Conservation (phyloP, 2,888 invertebrate species). For the Coelinius sp. region DNA sequence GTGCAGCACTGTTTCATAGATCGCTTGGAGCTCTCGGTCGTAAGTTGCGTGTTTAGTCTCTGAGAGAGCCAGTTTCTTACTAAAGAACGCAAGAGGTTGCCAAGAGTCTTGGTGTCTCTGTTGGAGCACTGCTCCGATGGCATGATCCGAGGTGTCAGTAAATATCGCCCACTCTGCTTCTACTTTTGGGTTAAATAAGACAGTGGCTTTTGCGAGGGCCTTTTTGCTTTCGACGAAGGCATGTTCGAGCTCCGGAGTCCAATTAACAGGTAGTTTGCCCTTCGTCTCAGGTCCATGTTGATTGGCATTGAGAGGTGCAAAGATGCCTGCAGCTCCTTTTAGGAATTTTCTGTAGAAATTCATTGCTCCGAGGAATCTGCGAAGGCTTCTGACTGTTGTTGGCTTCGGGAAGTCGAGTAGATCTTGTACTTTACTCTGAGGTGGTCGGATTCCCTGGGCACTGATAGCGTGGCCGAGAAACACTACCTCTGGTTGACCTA, state of each 20-base stretch:
- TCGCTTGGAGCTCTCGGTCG: constrained; percentile 42
- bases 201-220: not conserved
- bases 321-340: not conserved
- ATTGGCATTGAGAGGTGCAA: not conserved
- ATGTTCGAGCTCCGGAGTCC: not conserved
- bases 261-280: not conserved
- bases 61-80: not conserved
- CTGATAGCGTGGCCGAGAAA: not conserved
- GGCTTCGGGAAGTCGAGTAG: not conserved
- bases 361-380: not conserved
- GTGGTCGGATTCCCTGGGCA: not conserved
- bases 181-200: not conserved
- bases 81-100: not conserved
- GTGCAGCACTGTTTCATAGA: constrained; percentile 21
- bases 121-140: constrained; percentile 6
- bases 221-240: not conserved
- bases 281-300: not conserved
- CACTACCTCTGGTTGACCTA: not conserved
- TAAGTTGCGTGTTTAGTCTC: constrained; percentile 33
- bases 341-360: not conserved
- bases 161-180: constrained; percentile 11
- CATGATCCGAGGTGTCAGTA: constrained; percentile 22
- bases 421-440: not conserved
- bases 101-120: not conserved
- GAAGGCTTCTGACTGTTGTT: not conserved